phyloP scores from a whole-genome alignment of 2,888 invertebrate species.

The Orthosia gracilis region DNA sequence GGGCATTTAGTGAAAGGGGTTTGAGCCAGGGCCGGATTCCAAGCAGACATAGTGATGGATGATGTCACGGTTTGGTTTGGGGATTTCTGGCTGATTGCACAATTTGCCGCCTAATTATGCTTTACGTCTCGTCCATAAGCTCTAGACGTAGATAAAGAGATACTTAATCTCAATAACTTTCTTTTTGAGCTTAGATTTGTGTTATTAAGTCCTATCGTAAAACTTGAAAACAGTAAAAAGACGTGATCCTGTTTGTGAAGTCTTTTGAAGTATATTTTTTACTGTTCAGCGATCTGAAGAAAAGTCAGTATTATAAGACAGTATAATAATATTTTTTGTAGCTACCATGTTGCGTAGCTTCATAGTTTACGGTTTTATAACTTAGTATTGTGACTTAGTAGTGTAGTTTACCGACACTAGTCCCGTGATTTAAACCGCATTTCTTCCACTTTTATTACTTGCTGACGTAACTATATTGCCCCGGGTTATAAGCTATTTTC shows the following conservation, averaged over 20 bases:
- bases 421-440: not conserved
- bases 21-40: constrained; percentile 16
- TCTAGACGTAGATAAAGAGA: constrained; percentile 36
- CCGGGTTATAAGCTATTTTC: constrained; percentile 26
- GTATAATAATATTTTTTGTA: too few species aligned
- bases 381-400: not conserved
- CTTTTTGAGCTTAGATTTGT: not conserved
- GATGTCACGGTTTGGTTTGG: constrained; percentile 37
- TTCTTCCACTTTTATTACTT: constrained; percentile 1
- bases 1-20: constrained; percentile 28
- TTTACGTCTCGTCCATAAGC: constrained; percentile 1
- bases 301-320: not conserved
- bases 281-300: not conserved
- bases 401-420: not conserved
- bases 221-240: constrained; percentile 10
- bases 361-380: not conserved
- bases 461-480: constrained; percentile 24
- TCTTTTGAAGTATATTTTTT: not conserved
- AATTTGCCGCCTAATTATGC: constrained; percentile 56
- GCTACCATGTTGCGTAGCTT: not conserved
- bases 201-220: constrained; percentile 3
- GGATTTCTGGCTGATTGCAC: constrained; percentile 50
- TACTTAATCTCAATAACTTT: constrained; percentile 11
- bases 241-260: not conserved
- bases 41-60: constrained; percentile 59